phyloP scores from a whole-genome alignment of 2,797 vertebrate genomes.

The Gymnopithys bicolor region DNA sequence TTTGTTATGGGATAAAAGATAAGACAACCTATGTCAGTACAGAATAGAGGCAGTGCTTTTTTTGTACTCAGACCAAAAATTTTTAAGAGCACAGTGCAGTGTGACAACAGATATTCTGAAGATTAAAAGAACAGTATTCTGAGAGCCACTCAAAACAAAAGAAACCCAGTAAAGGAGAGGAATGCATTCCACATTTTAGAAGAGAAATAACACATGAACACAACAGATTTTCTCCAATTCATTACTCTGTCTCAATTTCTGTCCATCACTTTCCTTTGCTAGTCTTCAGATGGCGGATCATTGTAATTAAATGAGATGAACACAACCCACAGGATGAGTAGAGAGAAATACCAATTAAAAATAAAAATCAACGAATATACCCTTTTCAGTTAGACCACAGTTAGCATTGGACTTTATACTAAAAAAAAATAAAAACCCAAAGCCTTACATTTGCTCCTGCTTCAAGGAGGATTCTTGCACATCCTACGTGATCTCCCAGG shows the following conservation, averaged over 20 bases:
- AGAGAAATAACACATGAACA: not conserved
- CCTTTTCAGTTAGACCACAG: not conserved
- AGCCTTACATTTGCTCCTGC: conserved; percentile 94
- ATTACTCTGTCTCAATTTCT: not conserved
- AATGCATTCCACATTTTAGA: not conserved
- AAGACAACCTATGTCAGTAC: not conserved
- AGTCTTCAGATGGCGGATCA: not conserved
- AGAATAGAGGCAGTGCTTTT: not conserved
- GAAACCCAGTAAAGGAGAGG: not conserved
- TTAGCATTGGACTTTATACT: not conserved
- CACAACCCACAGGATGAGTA: not conserved
- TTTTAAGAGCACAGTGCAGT: not conserved
- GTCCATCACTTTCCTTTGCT: not conserved
- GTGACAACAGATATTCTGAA: not conserved
- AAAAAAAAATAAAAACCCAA: not conserved
- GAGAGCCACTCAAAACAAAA: not conserved
- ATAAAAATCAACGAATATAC: not conserved
- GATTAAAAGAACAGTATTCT: not conserved
- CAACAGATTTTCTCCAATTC: not conserved
- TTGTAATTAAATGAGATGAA: not conserved
- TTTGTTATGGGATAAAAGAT: not conserved
- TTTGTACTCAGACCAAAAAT: not conserved
- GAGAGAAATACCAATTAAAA: not conserved
- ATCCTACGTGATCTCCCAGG: conserved; percentile 88
- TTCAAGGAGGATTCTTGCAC: conserved; percentile 90